Evolutionary conservation across 1,140 invertebrate species (phyloP).

Genomic region (Hetaerina americana): DNA sequence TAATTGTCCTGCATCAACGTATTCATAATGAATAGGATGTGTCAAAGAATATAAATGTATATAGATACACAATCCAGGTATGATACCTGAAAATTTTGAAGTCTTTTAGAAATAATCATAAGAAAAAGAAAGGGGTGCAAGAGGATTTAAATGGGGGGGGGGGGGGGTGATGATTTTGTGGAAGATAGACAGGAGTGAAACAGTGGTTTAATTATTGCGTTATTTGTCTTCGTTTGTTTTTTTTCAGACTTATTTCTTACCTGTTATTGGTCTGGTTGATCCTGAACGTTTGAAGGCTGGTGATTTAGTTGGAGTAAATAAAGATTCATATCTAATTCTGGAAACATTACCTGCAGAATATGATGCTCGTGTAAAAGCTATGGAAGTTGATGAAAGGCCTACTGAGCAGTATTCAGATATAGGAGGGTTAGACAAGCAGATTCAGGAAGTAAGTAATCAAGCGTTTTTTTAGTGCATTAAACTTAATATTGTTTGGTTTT

Average conservation of each 20-base stretch:
- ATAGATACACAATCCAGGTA: too few relatives aligned
- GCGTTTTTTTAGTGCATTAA: conserved; percentile 9
- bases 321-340: conserved; percentile 96
- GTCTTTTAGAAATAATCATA: too few relatives aligned
- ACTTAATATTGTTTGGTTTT: too few relatives aligned
- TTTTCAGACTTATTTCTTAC: conserved; percentile 89
- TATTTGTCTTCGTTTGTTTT: conserved; percentile 9
- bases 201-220: too few relatives aligned
- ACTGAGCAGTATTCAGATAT: conserved; percentile 99
- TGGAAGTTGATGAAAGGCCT: conserved; percentile 99
- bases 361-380: conserved; percentile 97
- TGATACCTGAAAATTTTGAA: too few relatives aligned
- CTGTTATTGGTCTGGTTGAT: conserved; percentile 97
- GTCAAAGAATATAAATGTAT: too few relatives aligned
- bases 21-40: too few relatives aligned
- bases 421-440: conserved; percentile 97
- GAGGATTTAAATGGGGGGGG: too few relatives aligned
- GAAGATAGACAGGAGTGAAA: too few relatives aligned
- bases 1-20: too few relatives aligned
- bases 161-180: too few relatives aligned
- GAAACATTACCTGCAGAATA: conserved; percentile 97
- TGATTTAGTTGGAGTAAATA: conserved; percentile 97
- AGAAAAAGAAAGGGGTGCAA: too few relatives aligned
- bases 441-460: conserved; percentile 47
- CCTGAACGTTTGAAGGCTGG: conserved; percentile 94